Base-by-base conservation (phyloP, 2,888 invertebrate species). In the Octonoba sinensis region DNA sequence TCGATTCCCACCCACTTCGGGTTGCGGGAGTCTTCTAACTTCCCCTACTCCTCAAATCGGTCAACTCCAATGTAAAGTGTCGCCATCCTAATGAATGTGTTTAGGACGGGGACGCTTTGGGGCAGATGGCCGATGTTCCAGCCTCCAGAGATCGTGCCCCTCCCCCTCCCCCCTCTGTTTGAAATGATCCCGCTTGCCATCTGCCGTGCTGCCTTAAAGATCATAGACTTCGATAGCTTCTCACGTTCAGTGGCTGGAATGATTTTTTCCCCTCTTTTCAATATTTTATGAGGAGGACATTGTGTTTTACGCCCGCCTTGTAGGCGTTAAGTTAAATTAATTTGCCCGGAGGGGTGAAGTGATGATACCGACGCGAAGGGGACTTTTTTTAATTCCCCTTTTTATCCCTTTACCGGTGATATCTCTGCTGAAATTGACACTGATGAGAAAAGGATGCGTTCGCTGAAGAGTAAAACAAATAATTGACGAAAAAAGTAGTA, bases 321-420 rank as follows among this genome's bases (percentile, higher is more conserved):
- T 81, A 81, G 79, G 79, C 79, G 79, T 81, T 81, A 81, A 81
- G 79, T 81, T 81, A 81, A 81, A 81, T 81, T 81, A 81, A 81
- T 81, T 81, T 81, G 67, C 69, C 79, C 79, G 73, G 64, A 20
- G 64, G 78, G 78, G 57, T 66, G 49, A 62, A 57, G 62, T 62
- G 79, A 73, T 73, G 79, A 81, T 81, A 72, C 49, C 57, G 59
- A 13, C 36, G 67, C 46, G 47, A 44, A 15, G 24, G 49, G 22
- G 49, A 65, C 54, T 20, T 15, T 22, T 27, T 46, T 11, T 20
- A 44, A n/a, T 16, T 64, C 18, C 27, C 24, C 13, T 46, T 24
- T 46, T 36, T 36, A 36, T 62, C 54, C 24, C 24, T 16, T 46
- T 22, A 16, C 44, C 27, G 16, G 54, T 49, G 47, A 56, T 77